Evolutionary conservation across 2,888 invertebrate genomes (phyloP), one percentile per base, ranked within the genome.

Genomic region (Aleiodes testaceus): DNA sequence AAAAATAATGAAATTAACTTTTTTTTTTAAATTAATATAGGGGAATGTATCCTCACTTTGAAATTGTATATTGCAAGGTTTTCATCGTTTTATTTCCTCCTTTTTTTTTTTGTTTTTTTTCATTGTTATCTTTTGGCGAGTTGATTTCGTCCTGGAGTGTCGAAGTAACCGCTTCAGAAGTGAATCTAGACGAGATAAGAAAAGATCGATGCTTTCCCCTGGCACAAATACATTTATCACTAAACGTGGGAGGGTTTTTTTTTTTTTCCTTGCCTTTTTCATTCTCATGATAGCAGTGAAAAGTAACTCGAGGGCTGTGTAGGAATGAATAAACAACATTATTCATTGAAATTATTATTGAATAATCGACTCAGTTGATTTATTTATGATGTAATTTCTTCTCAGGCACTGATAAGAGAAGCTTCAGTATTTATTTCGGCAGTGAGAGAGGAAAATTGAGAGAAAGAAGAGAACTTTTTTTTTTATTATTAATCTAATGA

Each of bases 161-260:
- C 55, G 55, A 55, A 55, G 55, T 36, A 36, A 55, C 42, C 49
- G 20, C 42, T 50, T 53, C 49, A 20, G 63, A 55, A 36, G 36
- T 26, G 72, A 47, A 72, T 70, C 69, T 50, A 49, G 16, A 53
- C 70, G 73, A 55, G 55, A 74, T 75, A 76, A 76, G 72, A 66
- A 66, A 71, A 74, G 75, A 76, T 75, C 69, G 75, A 75, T 75
- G 52, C 30, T 61, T 67, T 63, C 45, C 45, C 26, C 53, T 42
- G 59, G 50, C 66, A 26, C 53, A 16, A 20, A 45, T 64, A 70
- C 69, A 70, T 70, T 65, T 70, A 70, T 70, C 69, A 70, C 65
- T 44, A 12, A 14, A 36, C 36, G 44, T 14, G 64, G 45, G 52
- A 50, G 22, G 26, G 16, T 42, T 52, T 14, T 52, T 36, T 36